A percentile compares a stretch with the other conserved stretches of the same genome.
These are phyloP conservation scores for Campaea margaritaria DNA, from an alignment of 2,888 invertebrate species.

Conservation along the genomic window DNA sequence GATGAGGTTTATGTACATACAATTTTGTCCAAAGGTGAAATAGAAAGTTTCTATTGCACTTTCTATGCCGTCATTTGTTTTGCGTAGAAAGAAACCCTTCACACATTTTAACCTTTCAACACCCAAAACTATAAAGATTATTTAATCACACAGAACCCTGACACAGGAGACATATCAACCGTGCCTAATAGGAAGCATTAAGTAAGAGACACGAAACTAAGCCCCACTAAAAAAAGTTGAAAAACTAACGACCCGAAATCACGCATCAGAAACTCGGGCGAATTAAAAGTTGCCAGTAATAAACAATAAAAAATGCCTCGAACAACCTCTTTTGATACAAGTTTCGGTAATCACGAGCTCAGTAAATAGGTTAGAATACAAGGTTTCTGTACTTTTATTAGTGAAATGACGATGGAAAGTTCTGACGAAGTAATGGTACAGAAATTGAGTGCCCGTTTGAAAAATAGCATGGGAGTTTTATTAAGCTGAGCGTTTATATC, in stretches of 20 bases:
- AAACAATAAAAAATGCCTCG: slow-evolving; percentile 78
- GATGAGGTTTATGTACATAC: too few species aligned
- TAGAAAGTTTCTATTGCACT: too few species aligned
- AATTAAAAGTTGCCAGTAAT: slow-evolving; percentile 84
- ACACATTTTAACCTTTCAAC: slow-evolving; percentile 49
- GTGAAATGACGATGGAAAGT: slow-evolving; percentile 37
- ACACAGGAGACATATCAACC: slow-evolving; percentile 59
- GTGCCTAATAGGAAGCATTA: slow-evolving; percentile 73
- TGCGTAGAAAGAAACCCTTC: slow-evolving; percentile 4
- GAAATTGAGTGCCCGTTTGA: slow-evolving; percentile 37
- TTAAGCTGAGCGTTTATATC: slow-evolving; percentile 18
- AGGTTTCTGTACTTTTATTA: slow-evolving; percentile 42
- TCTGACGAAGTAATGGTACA: slow-evolving; percentile 35
- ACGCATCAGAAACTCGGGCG: slow-evolving; percentile 80
- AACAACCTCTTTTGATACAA: slow-evolving; percentile 70
- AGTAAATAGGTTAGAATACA: slow-evolving; percentile 44
- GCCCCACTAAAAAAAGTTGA: slow-evolving; percentile 75
- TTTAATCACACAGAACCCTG: slow-evolving; percentile 50
- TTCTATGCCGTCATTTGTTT: too few species aligned
- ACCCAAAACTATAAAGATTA: slow-evolving; percentile 48
- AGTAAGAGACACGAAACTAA: slow-evolving; percentile 72
- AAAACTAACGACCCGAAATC: slow-evolving; percentile 77
- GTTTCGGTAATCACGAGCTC: slow-evolving; percentile 63
- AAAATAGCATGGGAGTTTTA: slow-evolving; percentile 29
- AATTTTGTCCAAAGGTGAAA: too few species aligned